Conservation (phyloP, 2,797 vertebrate genomes). For the Notoglanidium macrostoma region DNA sequence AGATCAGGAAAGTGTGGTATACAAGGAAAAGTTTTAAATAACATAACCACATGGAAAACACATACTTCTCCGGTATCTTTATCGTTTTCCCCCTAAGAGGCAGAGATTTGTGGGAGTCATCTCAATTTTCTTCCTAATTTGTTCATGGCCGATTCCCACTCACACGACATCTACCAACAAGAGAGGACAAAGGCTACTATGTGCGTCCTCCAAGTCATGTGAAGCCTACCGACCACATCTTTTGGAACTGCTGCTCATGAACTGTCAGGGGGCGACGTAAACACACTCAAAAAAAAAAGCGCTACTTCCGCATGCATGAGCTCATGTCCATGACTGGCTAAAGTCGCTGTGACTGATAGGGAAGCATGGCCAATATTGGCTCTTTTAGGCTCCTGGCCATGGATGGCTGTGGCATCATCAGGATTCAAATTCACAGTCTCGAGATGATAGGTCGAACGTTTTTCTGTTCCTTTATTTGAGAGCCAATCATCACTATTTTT, state of each 20-base stretch:
- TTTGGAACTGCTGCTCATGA: not conserved
- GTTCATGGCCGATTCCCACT: not conserved
- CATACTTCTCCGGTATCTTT: not conserved
- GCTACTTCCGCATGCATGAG: not conserved
- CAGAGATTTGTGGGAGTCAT: not conserved
- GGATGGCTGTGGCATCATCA: not conserved
- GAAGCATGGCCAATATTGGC: not conserved
- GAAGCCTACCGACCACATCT: not conserved
- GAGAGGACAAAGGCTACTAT: not conserved
- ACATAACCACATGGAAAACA: not conserved
- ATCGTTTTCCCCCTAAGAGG: not conserved
- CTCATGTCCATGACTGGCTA: not conserved
- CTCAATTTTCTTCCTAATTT: not conserved
- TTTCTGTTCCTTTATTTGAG: not conserved
- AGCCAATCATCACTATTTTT: not conserved
- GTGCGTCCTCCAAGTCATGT: not conserved
- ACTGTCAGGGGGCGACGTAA: not conserved
- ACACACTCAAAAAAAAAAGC: not conserved
- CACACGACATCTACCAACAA: not conserved
- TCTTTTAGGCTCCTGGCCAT: no score
- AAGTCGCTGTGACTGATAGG: not conserved
- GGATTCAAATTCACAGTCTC: not conserved
- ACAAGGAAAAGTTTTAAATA: not conserved
- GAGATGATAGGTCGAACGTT: not conserved
- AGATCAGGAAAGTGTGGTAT: conserved; percentile 63